A percentile compares a stretch with the other conserved stretches of the same genome.
Conservation (phyloP, 2,888 invertebrate species). For the Leucophora obtusa region DNA sequence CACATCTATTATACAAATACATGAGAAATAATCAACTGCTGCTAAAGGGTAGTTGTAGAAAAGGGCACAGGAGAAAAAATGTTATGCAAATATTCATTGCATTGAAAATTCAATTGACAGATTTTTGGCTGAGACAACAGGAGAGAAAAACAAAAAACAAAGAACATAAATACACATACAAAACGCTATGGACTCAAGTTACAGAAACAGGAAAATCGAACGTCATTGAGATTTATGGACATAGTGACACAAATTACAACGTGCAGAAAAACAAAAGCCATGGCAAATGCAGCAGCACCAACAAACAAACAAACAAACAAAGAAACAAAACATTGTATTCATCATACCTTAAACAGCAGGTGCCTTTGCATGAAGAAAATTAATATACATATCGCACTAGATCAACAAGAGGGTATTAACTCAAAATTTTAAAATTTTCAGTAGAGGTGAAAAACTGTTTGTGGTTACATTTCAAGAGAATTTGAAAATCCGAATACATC, state of each 20-base stretch:
- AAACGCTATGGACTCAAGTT: slow-evolving; percentile 3
- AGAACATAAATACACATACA: background rate
- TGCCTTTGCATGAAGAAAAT: slow-evolving; percentile 28
- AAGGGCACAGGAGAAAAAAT: slow-evolving; percentile 25
- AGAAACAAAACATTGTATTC: slow-evolving; percentile 11
- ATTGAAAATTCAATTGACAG: slow-evolving; percentile 38
- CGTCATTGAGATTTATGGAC: slow-evolving; percentile 41
- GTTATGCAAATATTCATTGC: slow-evolving; percentile 31
- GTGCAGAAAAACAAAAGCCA: slow-evolving; percentile 21
- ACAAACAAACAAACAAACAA: no score
- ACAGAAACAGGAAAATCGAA: slow-evolving; percentile 38
- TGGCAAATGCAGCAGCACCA: background rate
- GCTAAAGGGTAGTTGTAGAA: background rate
- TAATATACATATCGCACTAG: slow-evolving; percentile 8
- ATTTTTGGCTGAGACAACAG: slow-evolving; percentile 22
- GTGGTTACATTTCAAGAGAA: no score
- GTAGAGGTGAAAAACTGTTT: no score
- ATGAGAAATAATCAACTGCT: no score
- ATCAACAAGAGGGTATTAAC: no score
- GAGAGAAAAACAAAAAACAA: background rate
- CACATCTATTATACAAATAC: no score
- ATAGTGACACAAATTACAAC: slow-evolving; percentile 42
- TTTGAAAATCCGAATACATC: no score
- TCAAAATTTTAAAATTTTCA: no score
- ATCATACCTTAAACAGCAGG: slow-evolving; percentile 35